Evolutionary conservation across 2,113 vertebrate species (phyloP).

Genomic region (Vicugna pacos): DNA sequence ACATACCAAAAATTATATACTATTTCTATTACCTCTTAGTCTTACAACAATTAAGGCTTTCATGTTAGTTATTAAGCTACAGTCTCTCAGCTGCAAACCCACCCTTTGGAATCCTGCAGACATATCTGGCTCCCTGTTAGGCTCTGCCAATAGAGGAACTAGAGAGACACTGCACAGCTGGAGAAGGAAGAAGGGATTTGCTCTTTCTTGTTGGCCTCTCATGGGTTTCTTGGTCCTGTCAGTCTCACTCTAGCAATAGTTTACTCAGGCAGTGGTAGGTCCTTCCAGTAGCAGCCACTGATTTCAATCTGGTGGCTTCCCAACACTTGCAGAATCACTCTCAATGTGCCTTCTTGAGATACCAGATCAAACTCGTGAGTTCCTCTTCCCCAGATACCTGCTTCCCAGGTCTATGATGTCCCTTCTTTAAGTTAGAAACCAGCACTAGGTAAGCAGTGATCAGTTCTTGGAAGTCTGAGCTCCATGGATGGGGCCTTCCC

Average conservation of each 20-base stretch:
- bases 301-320: not conserved
- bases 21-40: not conserved
- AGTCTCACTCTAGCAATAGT: not conserved
- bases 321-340: not conserved
- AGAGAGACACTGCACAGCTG: not conserved
- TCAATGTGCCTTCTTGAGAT: not conserved
- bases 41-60: not conserved
- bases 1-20: not conserved
- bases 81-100: not conserved
- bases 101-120: not conserved
- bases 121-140: not conserved
- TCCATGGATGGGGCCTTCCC: not conserved
- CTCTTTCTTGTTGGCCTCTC: not conserved
- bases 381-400: not conserved
- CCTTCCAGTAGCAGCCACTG: not conserved
- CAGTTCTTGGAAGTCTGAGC: not conserved
- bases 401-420: not conserved
- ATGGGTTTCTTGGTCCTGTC: not conserved
- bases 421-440: not conserved
- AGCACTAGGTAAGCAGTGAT: not conserved
- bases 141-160: not conserved
- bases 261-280: not conserved
- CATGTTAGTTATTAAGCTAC: not conserved
- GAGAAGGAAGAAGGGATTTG: not conserved
- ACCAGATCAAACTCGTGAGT: not conserved